phyloP scores from a whole-genome alignment of 1,140 invertebrate species.

The Euwallacea fornicatus region DNA sequence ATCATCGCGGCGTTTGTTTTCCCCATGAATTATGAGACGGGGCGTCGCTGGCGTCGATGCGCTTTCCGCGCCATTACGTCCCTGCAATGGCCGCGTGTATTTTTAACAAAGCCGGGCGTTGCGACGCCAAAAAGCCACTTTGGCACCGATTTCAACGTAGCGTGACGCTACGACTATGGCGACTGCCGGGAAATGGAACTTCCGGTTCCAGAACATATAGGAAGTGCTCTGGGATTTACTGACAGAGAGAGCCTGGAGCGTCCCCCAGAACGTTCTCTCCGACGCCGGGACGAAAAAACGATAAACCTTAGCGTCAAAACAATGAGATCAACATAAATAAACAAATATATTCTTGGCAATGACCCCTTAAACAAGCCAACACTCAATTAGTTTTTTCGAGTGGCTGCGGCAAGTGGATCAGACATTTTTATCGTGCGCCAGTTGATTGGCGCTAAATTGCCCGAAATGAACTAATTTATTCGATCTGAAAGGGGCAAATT shows the following conservation, averaged over 20 bases:
- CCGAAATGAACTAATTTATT: constrained; percentile 43
- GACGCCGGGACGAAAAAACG: not conserved
- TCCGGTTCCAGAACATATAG: constrained; percentile 25
- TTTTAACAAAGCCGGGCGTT: constrained; percentile 36
- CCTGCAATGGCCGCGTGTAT: constrained; percentile 32
- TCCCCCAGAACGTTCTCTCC: not conserved
- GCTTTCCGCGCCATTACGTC: constrained; percentile 34
- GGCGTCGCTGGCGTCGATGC: constrained; percentile 18
- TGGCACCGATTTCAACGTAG: constrained; percentile 32
- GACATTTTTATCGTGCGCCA: constrained; percentile 44
- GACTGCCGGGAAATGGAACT: constrained; percentile 32
- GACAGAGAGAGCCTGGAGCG: not conserved
- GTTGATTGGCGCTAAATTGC: constrained; percentile 43
- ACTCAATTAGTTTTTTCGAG: constrained; percentile 32
- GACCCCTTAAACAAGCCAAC: constrained; percentile 24
- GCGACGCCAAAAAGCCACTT: constrained; percentile 37
- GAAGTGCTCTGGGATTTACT: constrained; percentile 19
- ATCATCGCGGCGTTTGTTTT: not conserved
- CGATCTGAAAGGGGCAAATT: constrained; percentile 4
- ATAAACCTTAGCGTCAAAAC: constrained; percentile 9
- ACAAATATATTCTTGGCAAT: constrained; percentile 35
- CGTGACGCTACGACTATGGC: constrained; percentile 32
- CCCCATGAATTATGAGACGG: constrained; percentile 30
- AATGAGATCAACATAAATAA: constrained; percentile 24
- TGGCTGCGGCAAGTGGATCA: constrained; percentile 35